Evolutionary conservation across 2,888 invertebrate genomes (phyloP), one percentile per base, ranked within the genome.

Genomic region (Drosophila maculinotata): DNA sequence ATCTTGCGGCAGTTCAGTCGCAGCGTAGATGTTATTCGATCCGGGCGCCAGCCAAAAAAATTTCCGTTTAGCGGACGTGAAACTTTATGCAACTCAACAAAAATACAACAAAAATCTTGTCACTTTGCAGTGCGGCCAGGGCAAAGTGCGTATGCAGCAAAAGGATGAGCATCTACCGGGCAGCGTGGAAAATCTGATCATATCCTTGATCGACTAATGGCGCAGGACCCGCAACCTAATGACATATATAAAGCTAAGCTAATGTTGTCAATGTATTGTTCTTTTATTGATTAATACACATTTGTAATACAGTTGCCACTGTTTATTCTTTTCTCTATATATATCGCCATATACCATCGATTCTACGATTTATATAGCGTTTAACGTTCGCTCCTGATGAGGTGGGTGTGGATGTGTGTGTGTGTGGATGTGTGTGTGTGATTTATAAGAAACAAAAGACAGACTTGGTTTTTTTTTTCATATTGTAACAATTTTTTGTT

Each of bases 401-500:
- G 10, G 48, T 48, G 12, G 41, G 39, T 30, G 31, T 51, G 41
- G 56, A 49, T 57, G 39, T 56, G 20, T 48, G 33, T 59, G 5
- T 31, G 17, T 51, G 45, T 56, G 23, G 41, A 20, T 25, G 28
- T 25, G 20, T 44, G 15, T 31, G 38, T 38, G 42, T 17, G 49
- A 30, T 20, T 23, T 7, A 26, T 1, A 41, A 48, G 59, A 79
- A 79, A 79, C 63, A 85, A 79, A 56, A 60, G 35, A 51, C 58
- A 68, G 58, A 51, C 14, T n/a, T 33, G 35, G 14, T 54, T 26
- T 49, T 51, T 47, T 52, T 57, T 56, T 54, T 57, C 23, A 53
- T 56, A 58, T 63, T 65, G 45, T 75, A 82, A 82, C 83, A 82
- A 78, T 64, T 53, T 49, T 69, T 56, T 68, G 36, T 79, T 59